Percentiles rank a stretch among this genome's conserved stretches.
These are phyloP conservation scores for Mechanitis messenoides DNA, from an alignment of 2,888 invertebrate species.

Conservation along the genomic window DNA sequence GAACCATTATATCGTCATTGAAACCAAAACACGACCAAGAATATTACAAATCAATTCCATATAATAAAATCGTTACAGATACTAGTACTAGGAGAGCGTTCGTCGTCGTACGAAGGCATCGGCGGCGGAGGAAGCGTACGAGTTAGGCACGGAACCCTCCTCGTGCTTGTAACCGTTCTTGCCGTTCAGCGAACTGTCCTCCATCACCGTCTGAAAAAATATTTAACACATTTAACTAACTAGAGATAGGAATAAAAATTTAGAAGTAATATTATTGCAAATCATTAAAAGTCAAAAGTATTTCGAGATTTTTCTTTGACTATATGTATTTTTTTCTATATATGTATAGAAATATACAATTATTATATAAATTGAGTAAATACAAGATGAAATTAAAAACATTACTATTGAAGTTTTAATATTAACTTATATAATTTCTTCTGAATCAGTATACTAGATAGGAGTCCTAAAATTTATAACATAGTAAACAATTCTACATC, in stretches of 20 bases:
- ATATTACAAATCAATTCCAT: too few relatives aligned
- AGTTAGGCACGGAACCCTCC: conserved; percentile 61
- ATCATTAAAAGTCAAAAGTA: too few relatives aligned
- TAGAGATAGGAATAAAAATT: too few relatives aligned
- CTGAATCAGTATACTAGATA: too few relatives aligned
- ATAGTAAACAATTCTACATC: background rate
- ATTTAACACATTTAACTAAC: background rate
- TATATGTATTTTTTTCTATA: background rate
- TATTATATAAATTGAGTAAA: background rate
- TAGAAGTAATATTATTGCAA: too few relatives aligned
- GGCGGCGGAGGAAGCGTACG: conserved; percentile 66
- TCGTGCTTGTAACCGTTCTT: conserved; percentile 67
- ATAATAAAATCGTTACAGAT: conserved; percentile 8
- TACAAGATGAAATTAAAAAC: background rate
- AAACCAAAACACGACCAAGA: too few relatives aligned
- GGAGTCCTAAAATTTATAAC: background rate
- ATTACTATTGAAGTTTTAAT: too few relatives aligned
- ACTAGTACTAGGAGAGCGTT: conserved; percentile 45
- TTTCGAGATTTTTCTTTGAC: too few relatives aligned
- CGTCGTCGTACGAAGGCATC: conserved; percentile 69
- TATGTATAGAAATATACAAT: background rate
- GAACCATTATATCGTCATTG: too few relatives aligned
- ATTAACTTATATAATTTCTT: too few relatives aligned
- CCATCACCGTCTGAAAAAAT: conserved; percentile 79
- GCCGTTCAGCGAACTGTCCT: conserved; percentile 53